Evolutionary conservation across 2,888 invertebrate genomes (phyloP).

Genomic region (Drosophila neonasuta): DNA sequence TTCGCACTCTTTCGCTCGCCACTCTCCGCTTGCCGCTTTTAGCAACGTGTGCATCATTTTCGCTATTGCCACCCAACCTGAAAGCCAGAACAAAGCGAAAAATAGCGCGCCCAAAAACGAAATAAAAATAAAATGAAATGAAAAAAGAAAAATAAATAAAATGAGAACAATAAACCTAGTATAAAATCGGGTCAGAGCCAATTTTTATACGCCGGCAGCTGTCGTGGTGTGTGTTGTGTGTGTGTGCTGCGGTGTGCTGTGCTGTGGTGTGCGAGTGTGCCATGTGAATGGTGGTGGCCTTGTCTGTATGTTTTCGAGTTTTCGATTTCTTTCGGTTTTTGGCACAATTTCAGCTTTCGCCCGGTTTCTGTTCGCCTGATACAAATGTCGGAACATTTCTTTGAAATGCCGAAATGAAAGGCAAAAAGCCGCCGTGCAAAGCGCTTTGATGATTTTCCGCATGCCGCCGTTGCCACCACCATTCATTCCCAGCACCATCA

Average conservation of each 20-base stretch:
- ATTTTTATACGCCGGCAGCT: slow-evolving; percentile 65
- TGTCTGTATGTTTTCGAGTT: slow-evolving; percentile 57
- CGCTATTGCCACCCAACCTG: slow-evolving; percentile 36
- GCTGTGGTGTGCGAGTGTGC: slow-evolving; percentile 18
- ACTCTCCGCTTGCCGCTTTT: slow-evolving; percentile 7
- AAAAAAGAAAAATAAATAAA: slow-evolving; percentile 12
- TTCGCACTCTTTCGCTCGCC: slow-evolving; percentile 8
- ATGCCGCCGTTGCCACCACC: slow-evolving; percentile 58
- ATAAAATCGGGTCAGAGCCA: slow-evolving; percentile 74
- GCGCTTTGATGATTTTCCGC: slow-evolving; percentile 75
- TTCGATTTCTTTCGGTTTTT: slow-evolving; percentile 70
- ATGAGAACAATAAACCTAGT: slow-evolving; percentile 58
- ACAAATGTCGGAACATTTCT: slow-evolving; percentile 77
- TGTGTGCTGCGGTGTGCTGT: slow-evolving; percentile 15
- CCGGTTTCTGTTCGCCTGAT: slow-evolving; percentile 71
- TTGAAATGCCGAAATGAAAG: slow-evolving; percentile 75
- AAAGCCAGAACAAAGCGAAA: slow-evolving; percentile 37
- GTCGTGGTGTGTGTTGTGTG: slow-evolving; percentile 32
- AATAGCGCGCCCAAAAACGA: slow-evolving; percentile 28
- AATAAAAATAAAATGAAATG: slow-evolving; percentile 6
- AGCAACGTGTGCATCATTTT: slow-evolving; percentile 26
- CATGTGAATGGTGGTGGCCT: slow-evolving; percentile 18
- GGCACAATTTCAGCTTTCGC: slow-evolving; percentile 67
- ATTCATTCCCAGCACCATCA: slow-evolving; percentile 26
- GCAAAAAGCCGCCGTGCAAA: slow-evolving; percentile 72